These are phyloP conservation scores for Arrhamphus sclerolepis DNA, from an alignment of 2,797 vertebrate genomes.

Conservation along the genomic window DNA sequence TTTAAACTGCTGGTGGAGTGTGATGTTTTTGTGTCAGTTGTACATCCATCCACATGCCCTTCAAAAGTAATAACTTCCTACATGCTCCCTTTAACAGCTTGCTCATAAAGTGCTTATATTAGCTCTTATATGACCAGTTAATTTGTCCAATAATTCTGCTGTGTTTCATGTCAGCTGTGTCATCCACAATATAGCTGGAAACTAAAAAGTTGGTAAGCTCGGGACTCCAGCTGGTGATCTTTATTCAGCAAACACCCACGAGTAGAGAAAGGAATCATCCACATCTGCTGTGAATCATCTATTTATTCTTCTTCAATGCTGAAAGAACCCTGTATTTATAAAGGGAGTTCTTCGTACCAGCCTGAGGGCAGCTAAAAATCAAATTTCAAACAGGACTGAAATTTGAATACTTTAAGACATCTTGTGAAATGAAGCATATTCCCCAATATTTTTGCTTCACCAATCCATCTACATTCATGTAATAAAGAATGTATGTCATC, in stretches of 20 bases:
- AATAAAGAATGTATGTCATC: too few species aligned
- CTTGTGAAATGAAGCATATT: too few species aligned
- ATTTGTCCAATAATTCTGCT: conserved; percentile 47
- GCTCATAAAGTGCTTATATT: conserved; percentile 52
- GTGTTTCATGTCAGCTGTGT: conserved; percentile 48
- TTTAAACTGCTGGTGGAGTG: conserved; percentile 42
- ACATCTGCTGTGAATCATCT: conserved; percentile 10
- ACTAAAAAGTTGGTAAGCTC: conserved; percentile 23
- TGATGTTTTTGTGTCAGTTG: conserved; percentile 51
- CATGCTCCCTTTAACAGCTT: conserved; percentile 46
- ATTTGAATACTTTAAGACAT: too few species aligned
- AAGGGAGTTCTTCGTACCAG: too few species aligned
- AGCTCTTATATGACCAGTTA: conserved; percentile 51
- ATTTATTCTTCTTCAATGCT: not conserved
- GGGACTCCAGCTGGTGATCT: conserved; percentile 27
- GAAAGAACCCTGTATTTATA: not conserved
- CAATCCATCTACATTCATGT: too few species aligned
- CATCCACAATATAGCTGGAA: conserved; percentile 33
- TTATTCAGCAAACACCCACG: conserved; percentile 6
- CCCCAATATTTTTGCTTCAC: too few species aligned
- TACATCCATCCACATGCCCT: conserved; percentile 33
- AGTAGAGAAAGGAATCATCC: not conserved
- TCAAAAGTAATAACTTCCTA: conserved; percentile 54
- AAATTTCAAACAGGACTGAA: not conserved
- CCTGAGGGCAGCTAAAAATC: not conserved